Percentiles rank a stretch among this genome's conserved stretches.
phyloP scores from a whole-genome alignment of 2,888 invertebrate species.

The Aporophyla nigra region DNA sequence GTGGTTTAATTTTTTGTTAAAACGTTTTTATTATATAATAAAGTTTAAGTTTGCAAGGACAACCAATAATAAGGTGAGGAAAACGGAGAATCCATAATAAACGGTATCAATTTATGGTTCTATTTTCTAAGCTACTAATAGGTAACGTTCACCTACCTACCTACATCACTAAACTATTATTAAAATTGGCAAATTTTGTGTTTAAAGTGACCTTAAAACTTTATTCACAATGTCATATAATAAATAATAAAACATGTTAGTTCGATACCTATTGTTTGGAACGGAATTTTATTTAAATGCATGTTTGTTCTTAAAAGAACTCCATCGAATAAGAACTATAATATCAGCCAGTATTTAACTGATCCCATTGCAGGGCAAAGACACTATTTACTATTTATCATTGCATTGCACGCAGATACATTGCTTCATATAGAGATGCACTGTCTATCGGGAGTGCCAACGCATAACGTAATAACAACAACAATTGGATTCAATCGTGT shows the following conservation, averaged over 20 bases:
- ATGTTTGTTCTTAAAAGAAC: background rate
- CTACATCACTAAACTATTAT: background rate
- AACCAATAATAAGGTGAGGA: too few relatives aligned
- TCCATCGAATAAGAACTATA: background rate
- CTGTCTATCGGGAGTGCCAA: slow-evolving; percentile 24
- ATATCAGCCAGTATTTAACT: too few relatives aligned
- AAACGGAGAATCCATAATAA: background rate
- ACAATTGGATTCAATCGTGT: slow-evolving; percentile 52
- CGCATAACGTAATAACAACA: slow-evolving; percentile 36
- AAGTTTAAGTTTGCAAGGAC: too few relatives aligned
- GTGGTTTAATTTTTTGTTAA: too few relatives aligned
- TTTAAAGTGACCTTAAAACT: background rate
- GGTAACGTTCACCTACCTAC: background rate
- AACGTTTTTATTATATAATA: too few relatives aligned
- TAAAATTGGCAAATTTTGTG: background rate
- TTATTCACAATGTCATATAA: background rate
- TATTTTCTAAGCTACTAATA: background rate
- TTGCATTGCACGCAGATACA: background rate
- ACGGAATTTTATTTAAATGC: too few relatives aligned
- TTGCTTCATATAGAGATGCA: slow-evolving; percentile 5
- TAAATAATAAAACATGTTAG: too few relatives aligned
- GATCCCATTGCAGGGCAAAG: too few relatives aligned
- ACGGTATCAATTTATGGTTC: background rate
- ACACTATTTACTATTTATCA: background rate
- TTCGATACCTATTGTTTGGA: too few relatives aligned